phyloP scores from a whole-genome alignment of 2,797 vertebrate species.

The Acropternis orthonyx region DNA sequence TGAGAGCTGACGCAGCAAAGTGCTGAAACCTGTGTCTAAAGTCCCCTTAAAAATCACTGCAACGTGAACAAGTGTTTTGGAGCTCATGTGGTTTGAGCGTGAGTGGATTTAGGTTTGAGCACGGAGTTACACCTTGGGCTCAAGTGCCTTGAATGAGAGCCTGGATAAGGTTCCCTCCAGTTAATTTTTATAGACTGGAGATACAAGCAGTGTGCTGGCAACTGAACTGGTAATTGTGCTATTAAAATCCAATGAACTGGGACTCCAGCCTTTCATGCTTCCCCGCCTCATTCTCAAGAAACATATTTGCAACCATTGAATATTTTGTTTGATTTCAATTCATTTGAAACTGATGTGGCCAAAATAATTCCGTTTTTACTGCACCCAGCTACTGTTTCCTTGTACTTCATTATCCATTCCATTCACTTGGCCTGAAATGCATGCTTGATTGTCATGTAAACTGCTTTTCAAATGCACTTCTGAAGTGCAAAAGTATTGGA shows the following conservation, averaged over 20 bases:
- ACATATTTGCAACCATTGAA: background rate
- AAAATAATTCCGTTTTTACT: background rate
- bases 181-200: background rate
- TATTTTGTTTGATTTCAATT: background rate
- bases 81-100: accelerated
- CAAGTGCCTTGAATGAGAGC: background rate
- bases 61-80: accelerated
- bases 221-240: background rate
- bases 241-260: background rate
- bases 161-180: background rate
- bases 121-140: background rate
- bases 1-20: background rate
- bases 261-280: background rate
- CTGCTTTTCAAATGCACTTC: background rate
- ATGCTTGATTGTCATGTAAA: background rate
- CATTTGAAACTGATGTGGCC: background rate
- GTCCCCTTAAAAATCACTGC: background rate
- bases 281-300: background rate
- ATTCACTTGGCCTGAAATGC: background rate
- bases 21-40: background rate
- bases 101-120: background rate
- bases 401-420: background rate
- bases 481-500: background rate
- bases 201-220: background rate
- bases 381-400: background rate